These are phyloP conservation scores for Drosophila pseudoobscura DNA, from an alignment of 1,140 invertebrate species.

Conservation along the genomic window DNA sequence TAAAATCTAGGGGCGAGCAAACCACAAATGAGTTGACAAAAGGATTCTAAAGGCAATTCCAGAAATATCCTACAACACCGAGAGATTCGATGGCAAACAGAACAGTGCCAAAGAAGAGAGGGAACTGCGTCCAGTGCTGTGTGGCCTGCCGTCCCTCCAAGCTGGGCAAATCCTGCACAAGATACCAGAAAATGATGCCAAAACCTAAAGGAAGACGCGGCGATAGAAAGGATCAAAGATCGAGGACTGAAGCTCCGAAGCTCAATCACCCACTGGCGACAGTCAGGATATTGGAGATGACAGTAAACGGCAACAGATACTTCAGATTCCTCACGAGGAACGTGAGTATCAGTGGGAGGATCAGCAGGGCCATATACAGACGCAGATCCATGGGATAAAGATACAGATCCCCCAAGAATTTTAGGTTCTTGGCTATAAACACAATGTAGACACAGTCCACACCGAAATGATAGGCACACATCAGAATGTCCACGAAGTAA, in stretches of 20 bases:
- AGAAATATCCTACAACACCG: constrained; percentile 40
- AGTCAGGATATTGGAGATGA: constrained; percentile 38
- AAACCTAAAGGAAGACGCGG: constrained; percentile 22
- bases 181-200: constrained; percentile 18
- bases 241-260: too few species aligned
- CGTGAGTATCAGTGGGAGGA: constrained; percentile 37
- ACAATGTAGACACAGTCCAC: constrained; percentile 59
- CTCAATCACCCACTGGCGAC: constrained; percentile 17
- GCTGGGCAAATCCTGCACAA: constrained; percentile 34
- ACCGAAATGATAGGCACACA: constrained; percentile 53
- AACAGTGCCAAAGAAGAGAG: constrained; percentile 51
- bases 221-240: too few species aligned
- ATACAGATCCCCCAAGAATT: constrained; percentile 50
- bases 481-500: constrained; percentile 42
- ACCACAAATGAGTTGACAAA: not conserved
- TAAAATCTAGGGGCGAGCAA: constrained; percentile 26
- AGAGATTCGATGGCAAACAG: constrained; percentile 53
- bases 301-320: constrained; percentile 41
- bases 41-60: not conserved
- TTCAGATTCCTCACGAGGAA: constrained; percentile 49
- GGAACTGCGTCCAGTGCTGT: constrained; percentile 18
- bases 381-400: constrained; percentile 40
- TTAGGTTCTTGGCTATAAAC: constrained; percentile 54
- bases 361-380: constrained; percentile 54
- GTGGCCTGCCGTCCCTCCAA: constrained; percentile 29